Evolutionary conservation across 1,140 invertebrate species (phyloP).

Genomic region (Meloidogyne floridensis): DNA sequence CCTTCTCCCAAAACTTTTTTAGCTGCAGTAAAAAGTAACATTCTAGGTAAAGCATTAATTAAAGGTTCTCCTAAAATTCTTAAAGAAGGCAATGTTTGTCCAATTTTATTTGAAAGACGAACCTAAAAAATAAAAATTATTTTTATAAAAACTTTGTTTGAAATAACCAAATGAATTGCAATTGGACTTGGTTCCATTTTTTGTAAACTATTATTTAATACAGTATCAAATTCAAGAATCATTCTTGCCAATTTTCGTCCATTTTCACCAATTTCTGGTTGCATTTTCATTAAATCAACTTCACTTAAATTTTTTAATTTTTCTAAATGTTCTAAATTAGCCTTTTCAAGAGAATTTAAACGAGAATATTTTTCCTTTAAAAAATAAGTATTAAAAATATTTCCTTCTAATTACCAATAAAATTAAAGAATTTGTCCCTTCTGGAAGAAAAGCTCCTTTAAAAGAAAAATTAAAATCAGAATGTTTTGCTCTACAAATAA

Average conservation of each 20-base stretch:
- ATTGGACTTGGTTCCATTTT: constrained; percentile 30
- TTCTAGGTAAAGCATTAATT: constrained; percentile 36
- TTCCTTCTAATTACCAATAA: constrained; percentile 19
- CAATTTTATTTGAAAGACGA: constrained; percentile 34
- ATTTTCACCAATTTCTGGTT: constrained; percentile 5
- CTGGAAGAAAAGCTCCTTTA: constrained; percentile 22
- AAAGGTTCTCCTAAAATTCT: constrained; percentile 41
- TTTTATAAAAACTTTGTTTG: neutral
- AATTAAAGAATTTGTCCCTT: constrained; percentile 15
- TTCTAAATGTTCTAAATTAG: constrained; percentile 36
- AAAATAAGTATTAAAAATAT: constrained; percentile 16
- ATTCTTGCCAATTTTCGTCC: constrained; percentile 21
- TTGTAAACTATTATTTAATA: neutral
- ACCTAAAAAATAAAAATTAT: neutral
- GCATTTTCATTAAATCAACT: constrained; percentile 3
- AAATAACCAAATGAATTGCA: constrained; percentile 24
- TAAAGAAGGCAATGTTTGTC: constrained; percentile 30
- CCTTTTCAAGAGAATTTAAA: constrained; percentile 30
- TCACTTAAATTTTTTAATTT: constrained; percentile 9
- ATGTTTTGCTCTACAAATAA: neutral
- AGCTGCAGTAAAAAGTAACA: constrained; percentile 42
- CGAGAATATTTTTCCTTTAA: constrained; percentile 40
- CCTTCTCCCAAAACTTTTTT: constrained; percentile 47
- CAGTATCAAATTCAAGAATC: constrained; percentile 36
- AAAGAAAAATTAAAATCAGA: constrained; percentile 34